A percentile compares a stretch with the other conserved stretches of the same genome.
Conservation (phyloP, 2,797 vertebrate genomes). For the Discoglossus pictus region DNA sequence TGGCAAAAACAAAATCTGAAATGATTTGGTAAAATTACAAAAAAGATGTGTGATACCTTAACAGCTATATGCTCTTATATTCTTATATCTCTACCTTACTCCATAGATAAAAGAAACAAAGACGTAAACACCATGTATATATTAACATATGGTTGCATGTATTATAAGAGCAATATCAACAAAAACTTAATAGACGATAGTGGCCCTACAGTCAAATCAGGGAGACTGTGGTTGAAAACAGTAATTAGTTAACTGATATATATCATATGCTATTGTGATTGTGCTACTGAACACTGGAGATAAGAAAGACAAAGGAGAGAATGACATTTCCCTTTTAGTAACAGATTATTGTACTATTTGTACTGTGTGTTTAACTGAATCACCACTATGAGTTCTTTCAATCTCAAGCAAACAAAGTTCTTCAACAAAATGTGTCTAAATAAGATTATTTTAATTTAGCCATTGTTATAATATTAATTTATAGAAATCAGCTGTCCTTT, state of each 20-base stretch:
- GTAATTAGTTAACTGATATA: background rate
- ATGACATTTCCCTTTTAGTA: constrained; percentile 3
- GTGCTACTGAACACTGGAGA: constrained; percentile 1
- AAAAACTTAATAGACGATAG: too few species aligned
- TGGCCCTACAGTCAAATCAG: too few species aligned
- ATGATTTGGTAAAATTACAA: constrained; percentile 24
- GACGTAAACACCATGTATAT: too few species aligned
- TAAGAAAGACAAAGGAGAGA: constrained; percentile 11
- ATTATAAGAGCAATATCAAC: too few species aligned
- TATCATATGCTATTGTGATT: constrained; percentile 10
- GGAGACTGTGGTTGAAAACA: too few species aligned
- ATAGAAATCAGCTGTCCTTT: too few species aligned
- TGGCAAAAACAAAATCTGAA: constrained; percentile 41
- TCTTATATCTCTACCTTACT: too few species aligned
- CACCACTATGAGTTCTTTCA: background rate
- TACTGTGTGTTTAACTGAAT: background rate
- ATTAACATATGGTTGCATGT: too few species aligned
- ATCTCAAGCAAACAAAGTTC: constrained; percentile 18
- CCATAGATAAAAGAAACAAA: too few species aligned
- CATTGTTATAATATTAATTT: too few species aligned
- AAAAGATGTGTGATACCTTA: constrained; percentile 25
- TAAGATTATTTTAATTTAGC: constrained; percentile 5
- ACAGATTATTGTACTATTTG: constrained; percentile 13
- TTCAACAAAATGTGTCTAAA: constrained; percentile 16
- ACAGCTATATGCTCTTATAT: constrained; percentile 1